A percentile compares a stretch with the other conserved stretches of the same genome.
phyloP scores from a whole-genome alignment of 2,888 invertebrate genomes.

The Eledone cirrhosa region DNA sequence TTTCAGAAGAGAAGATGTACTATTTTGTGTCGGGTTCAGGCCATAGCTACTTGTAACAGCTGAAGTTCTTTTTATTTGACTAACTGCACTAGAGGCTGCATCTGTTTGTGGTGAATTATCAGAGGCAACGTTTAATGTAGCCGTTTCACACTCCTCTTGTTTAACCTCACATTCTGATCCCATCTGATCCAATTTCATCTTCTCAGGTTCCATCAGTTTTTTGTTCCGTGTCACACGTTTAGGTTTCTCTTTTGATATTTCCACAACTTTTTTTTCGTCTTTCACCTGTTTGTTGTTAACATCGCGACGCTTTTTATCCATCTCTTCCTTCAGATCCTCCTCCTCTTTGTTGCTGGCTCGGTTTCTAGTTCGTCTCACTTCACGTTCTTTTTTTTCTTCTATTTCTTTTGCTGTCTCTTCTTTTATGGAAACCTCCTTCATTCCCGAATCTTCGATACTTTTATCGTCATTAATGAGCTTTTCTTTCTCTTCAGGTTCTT shows the following conservation, averaged over 20 bases:
- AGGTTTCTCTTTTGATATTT: slow-evolving; percentile 23
- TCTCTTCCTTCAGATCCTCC: slow-evolving; percentile 27
- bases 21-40: neutral
- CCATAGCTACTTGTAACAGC: neutral
- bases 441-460: slow-evolving; percentile 1
- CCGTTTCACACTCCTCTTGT: neutral
- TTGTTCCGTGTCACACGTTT: slow-evolving; percentile 17
- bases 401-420: slow-evolving; percentile 27
- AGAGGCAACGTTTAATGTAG: neutral
- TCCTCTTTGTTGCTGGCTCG: slow-evolving; percentile 29
- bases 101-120: neutral
- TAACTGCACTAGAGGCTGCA: neutral
- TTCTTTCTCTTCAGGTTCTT: slow-evolving; percentile 34
- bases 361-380: slow-evolving; percentile 33
- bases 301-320: slow-evolving; percentile 29
- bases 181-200: neutral
- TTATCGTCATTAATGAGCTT: slow-evolving; percentile 26
- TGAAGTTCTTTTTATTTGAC: neutral
- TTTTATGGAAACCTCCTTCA: slow-evolving; percentile 31
- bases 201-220: neutral
- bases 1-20: neutral
- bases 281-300: neutral
- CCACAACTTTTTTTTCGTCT: slow-evolving; percentile 5
- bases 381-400: slow-evolving; percentile 34
- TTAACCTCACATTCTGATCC: neutral